These are phyloP conservation scores for Gryllus longicercus DNA, from an alignment of 2,888 invertebrate species.

Conservation along the genomic window DNA sequence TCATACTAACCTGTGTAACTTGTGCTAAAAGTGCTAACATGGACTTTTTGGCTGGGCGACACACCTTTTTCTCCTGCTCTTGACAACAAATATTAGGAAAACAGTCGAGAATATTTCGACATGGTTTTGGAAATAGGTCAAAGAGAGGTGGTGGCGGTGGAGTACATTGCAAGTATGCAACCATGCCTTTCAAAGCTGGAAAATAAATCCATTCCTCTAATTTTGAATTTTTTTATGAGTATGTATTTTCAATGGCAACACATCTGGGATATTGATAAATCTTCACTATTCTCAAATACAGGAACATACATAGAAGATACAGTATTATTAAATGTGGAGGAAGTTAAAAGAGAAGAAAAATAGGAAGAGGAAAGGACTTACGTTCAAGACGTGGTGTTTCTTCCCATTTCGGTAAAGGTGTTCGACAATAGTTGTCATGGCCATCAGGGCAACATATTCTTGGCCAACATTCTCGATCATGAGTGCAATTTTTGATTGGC, in stretches of 20 bases:
- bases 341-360: too few species aligned
- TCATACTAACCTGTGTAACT: constrained; percentile 53
- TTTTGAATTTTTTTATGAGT: not conserved
- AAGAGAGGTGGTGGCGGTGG: constrained; percentile 63
- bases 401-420: constrained; percentile 64
- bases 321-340: too few species aligned
- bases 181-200: constrained; percentile 41
- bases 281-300: too few species aligned
- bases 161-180: constrained; percentile 70
- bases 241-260: not conserved
- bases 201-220: constrained; percentile 23
- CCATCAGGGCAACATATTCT: constrained; percentile 72
- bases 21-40: constrained; percentile 63
- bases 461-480: constrained; percentile 69
- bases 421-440: constrained; percentile 64
- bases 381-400: constrained; percentile 55
- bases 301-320: too few species aligned
- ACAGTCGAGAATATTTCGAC: constrained; percentile 68
- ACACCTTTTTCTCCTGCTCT: constrained; percentile 67
- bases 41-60: constrained; percentile 70
- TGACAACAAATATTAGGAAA: constrained; percentile 78
- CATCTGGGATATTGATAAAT: too few species aligned
- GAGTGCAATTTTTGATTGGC: constrained; percentile 64
- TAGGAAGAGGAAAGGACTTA: constrained; percentile 20
- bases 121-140: constrained; percentile 67